A percentile compares a stretch with the other conserved stretches of the same genome.
These are phyloP conservation scores for Chaetophractus vellerosus DNA, from an alignment of 2,797 vertebrate species.

Conservation along the genomic window DNA sequence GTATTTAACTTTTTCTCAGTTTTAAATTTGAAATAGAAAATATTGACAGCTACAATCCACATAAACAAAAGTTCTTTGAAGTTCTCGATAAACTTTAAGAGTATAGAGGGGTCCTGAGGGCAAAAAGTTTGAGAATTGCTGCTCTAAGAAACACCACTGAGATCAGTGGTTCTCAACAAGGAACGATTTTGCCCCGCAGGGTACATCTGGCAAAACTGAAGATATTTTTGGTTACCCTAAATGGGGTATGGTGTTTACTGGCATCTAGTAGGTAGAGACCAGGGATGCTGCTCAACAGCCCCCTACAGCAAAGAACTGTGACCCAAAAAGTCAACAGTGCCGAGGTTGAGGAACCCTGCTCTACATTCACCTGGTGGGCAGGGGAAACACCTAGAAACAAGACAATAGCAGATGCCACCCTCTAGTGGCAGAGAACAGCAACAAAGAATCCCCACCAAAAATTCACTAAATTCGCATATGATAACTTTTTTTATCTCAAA, in stretches of 20 bases:
- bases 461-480: neutral
- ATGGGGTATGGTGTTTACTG: neutral
- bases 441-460: neutral
- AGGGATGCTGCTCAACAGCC: neutral
- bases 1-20: neutral
- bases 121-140: neutral
- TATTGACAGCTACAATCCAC: neutral
- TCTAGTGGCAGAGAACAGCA: slow-evolving; percentile 67
- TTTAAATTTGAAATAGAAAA: slow-evolving; percentile 36
- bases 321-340: neutral
- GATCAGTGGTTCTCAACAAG: neutral
- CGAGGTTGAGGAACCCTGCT: neutral
- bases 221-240: neutral
- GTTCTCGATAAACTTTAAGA: neutral
- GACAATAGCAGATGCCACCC: neutral
- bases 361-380: neutral
- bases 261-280: neutral
- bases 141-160: neutral
- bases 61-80: neutral
- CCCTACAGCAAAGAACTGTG: neutral
- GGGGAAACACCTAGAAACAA: neutral
- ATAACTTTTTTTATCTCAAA: neutral
- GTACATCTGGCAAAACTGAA: neutral
- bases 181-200: neutral
- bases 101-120: neutral